Percentiles rank a stretch among this genome's conserved stretches.
phyloP scores from a whole-genome alignment of 2,113 vertebrate species.

The Notothenia rossii region DNA sequence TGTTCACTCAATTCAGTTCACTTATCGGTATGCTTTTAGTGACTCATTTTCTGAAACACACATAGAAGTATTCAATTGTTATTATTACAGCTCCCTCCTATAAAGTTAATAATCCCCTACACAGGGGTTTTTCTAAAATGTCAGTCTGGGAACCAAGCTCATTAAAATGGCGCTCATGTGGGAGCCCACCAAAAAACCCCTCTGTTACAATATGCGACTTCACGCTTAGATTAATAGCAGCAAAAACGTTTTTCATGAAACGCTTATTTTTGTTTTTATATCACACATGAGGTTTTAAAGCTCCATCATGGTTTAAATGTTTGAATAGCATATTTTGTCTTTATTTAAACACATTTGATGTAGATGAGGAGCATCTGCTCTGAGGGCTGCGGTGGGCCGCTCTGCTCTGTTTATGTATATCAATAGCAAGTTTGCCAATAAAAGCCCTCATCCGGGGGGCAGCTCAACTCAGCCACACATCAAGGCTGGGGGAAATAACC shows the following conservation, averaged over 20 bases:
- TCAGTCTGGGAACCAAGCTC: constrained; percentile 71
- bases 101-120: constrained; percentile 75
- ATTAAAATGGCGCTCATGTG: constrained; percentile 75
- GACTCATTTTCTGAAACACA: constrained; percentile 21
- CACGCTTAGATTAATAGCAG: constrained; percentile 50
- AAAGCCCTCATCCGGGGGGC: constrained; percentile 10
- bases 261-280: constrained; percentile 44
- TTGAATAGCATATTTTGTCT: constrained; percentile 42
- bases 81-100: constrained; percentile 67
- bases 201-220: constrained; percentile 65
- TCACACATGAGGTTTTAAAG: constrained; percentile 52
- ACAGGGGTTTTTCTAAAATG: constrained; percentile 64
- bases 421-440: constrained; percentile 44
- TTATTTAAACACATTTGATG: constrained; percentile 46
- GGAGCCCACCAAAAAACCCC: constrained; percentile 52
- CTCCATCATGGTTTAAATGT: constrained; percentile 30
- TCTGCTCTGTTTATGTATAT: constrained; percentile 52
- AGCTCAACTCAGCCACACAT: constrained; percentile 21
- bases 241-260: constrained; percentile 51
- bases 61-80: constrained; percentile 55
- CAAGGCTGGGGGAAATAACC: constrained; percentile 1
- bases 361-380: constrained; percentile 59
- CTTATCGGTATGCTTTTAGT: constrained; percentile 11
- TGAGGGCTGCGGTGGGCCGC: constrained; percentile 39
- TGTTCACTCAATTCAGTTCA: constrained; percentile 8